Percentiles rank a stretch among this genome's conserved stretches.
These are phyloP conservation scores for Atopsyche davidsoni DNA, from an alignment of 1,140 invertebrate species.

Conservation along the genomic window DNA sequence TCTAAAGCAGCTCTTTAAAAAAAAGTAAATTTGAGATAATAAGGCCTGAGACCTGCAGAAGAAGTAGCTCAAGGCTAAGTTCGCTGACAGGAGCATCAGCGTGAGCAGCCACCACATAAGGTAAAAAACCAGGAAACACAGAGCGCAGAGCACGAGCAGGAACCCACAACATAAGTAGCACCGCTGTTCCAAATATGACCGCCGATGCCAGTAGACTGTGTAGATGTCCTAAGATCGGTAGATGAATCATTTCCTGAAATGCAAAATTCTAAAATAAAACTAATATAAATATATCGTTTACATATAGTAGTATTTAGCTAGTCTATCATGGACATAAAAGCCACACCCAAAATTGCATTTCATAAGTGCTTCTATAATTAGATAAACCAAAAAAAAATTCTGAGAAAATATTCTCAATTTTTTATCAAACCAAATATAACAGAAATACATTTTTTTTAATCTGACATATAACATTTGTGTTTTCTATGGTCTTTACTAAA, in stretches of 20 bases:
- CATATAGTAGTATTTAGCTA: too few species aligned
- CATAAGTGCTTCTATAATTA: too few species aligned
- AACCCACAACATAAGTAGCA: conserved; percentile 93
- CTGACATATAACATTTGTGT: too few species aligned
- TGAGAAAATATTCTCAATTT: not conserved
- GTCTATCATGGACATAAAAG: too few species aligned
- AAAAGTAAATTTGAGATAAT: too few species aligned
- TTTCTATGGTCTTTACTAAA: too few species aligned
- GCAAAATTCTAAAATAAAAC: too few species aligned
- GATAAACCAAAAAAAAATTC: too few species aligned
- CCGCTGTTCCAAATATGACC: conserved; percentile 93
- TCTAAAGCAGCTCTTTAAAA: too few species aligned
- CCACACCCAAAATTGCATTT: too few species aligned
- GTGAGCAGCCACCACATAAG: conserved; percentile 80
- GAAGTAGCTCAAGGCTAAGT: conserved; percentile 84
- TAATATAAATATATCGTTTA: conserved; percentile 25
- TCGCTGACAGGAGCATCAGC: conserved; percentile 83
- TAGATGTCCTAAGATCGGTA: conserved; percentile 86
- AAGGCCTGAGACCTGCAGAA: conserved; percentile 79
- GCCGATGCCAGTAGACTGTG: conserved; percentile 86
- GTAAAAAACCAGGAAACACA: conserved; percentile 80
- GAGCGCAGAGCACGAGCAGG: conserved; percentile 85
- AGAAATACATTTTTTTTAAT: too few species aligned
- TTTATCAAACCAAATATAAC: not conserved
- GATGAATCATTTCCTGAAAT: conserved; percentile 96